A percentile compares a stretch with the other conserved stretches of the same genome.
These are phyloP conservation scores for Lophochroa leadbeateri DNA, from an alignment of 2,113 vertebrate genomes.

Conservation along the genomic window DNA sequence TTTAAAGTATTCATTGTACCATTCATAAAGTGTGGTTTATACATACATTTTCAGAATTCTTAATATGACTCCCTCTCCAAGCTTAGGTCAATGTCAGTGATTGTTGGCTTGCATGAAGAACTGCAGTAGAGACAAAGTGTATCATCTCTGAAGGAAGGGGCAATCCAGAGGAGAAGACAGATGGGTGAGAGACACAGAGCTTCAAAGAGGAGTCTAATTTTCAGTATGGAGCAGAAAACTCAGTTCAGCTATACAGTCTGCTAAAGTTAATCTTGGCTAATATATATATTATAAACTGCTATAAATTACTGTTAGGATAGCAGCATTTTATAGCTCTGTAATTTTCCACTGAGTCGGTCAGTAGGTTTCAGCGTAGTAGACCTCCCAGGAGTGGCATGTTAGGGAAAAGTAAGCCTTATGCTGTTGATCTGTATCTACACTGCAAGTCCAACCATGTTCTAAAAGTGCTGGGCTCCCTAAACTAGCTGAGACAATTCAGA, in stretches of 20 bases:
- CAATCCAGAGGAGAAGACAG: background rate
- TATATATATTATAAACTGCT: background rate
- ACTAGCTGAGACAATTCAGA: background rate
- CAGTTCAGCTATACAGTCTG: background rate
- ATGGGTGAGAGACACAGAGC: background rate
- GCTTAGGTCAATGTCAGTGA: background rate
- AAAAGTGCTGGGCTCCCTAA: background rate
- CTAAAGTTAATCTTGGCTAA: background rate
- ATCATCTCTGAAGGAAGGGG: background rate
- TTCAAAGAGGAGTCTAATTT: background rate
- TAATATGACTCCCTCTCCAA: background rate
- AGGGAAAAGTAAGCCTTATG: background rate
- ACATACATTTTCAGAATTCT: background rate
- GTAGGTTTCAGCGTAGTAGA: background rate
- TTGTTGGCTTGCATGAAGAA: background rate
- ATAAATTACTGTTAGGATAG: background rate
- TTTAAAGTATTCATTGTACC: background rate
- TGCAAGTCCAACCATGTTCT: background rate
- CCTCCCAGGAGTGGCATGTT: background rate
- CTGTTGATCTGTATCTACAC: background rate
- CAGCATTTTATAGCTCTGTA: background rate
- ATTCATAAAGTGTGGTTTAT: background rate
- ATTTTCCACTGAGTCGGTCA: background rate
- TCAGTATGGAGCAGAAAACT: background rate
- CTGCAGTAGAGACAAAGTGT: background rate